Evolutionary conservation across 2,113 vertebrate species (phyloP), one percentile per base, ranked within the genome.

Genomic region (Catharus minimus): DNA sequence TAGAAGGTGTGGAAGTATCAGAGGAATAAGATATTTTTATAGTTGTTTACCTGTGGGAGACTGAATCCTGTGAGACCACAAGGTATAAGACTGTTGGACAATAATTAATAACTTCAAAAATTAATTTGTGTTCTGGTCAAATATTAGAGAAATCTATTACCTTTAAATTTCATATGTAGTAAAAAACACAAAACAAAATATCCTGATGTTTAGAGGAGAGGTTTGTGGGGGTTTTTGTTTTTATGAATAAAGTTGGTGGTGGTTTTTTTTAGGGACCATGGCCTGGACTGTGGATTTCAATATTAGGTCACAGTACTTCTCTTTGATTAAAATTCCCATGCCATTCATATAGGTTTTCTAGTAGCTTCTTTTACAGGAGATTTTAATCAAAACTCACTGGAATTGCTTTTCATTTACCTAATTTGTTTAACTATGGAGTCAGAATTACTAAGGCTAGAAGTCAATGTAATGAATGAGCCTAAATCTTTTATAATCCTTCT

Each of bases 301-400:
- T 61, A 20, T 17, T 5, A 24, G 12, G 11, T 52, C 38, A 52
- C 5, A 53, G 5, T 69, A 38, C 3, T 67, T 56, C 13, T 33
- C 12, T 17, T 53, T 46, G 6, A 15, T 73, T 57, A 11, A 36
- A 16, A 18, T 38, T 26, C 28, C 5, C 41, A 0, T 50, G 26
- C 12, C 9, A 4, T 79, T 41, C 19, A 14, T 26, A 9, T 4
- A 6, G 26, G 0, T 1, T 7, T 4, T 47, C 74, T 47, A 2
- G 6, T 1, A 0, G 6, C 1, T 55, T 74, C 19, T 69, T 2
- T 47, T 91, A 2, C 9, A 49, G 33, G 3, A 36, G 16, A 39
- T 18, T 27, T 78, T 26, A 36, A 38, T 21, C 17, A 36, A 36
- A 81, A 27, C 15, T 61, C 22, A 32, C 11, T 44, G 50, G n/a